Conservation (phyloP, 2,797 vertebrate genomes). For the Syngnathus rostellatus region DNA sequence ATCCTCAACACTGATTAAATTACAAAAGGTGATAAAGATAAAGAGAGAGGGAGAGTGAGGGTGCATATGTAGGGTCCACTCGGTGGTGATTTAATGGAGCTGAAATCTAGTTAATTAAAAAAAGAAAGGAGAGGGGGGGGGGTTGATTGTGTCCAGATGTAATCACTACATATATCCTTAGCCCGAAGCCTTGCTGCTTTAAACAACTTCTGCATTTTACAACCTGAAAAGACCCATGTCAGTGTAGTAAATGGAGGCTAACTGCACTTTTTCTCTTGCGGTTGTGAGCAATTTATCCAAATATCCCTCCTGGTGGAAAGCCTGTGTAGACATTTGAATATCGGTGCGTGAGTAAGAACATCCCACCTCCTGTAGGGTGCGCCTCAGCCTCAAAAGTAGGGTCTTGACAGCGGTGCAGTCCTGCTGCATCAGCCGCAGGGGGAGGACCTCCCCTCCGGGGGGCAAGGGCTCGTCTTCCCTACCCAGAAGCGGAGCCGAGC, state of each 20-base stretch:
- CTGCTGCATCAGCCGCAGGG: constrained; percentile 89
- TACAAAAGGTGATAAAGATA: constrained; percentile 12
- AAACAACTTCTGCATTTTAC: constrained; percentile 21
- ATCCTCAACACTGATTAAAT: constrained; percentile 5
- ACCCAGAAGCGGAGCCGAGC: constrained; percentile 49
- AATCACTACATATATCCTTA: constrained; percentile 17
- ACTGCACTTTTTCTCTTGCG: neutral
- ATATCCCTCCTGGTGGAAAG: neutral
- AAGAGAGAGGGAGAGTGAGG: neutral
- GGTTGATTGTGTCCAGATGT: constrained; percentile 17
- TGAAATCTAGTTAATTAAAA: constrained; percentile 39
- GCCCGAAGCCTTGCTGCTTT: constrained; percentile 12
- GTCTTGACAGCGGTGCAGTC: constrained; percentile 95
- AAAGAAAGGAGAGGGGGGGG: constrained; percentile 9
- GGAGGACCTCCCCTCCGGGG: constrained; percentile 78
- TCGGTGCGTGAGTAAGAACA: constrained; percentile 5
- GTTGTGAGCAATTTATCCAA: neutral
- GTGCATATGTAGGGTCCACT: constrained; percentile 15
- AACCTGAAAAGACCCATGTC: constrained; percentile 7
- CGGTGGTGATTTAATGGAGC: constrained; percentile 35
- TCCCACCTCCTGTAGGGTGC: constrained; percentile 92
- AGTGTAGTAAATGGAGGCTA: neutral
- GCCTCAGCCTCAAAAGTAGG: constrained; percentile 85
- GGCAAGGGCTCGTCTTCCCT: constrained; percentile 76
- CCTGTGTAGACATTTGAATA: neutral